Base-by-base conservation (phyloP, 2,113 vertebrate genomes). In the Heteronetta atricapilla region DNA sequence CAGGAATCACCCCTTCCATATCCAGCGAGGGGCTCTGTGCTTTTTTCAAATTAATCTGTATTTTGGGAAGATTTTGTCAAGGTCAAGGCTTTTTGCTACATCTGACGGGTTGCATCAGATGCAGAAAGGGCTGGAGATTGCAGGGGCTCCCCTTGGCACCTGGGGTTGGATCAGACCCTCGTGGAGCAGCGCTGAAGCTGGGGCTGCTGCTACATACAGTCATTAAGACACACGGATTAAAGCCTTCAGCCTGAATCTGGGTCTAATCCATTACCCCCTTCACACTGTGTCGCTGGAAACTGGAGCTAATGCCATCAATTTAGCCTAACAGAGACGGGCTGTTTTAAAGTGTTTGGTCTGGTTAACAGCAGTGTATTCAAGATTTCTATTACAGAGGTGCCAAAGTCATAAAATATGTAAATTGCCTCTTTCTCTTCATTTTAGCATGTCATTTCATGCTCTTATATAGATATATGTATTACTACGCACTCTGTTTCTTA, bases 401-500 rank as follows among this genome's bases (percentile, higher is more conserved):
- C 90, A 91, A 82, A 91, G 60, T 67, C 53, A 88, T 90, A 90
- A 89, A 94, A 82, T 26, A 77, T 5, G 2, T n/a, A 89, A 90
- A 96, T 95, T 93, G 88, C 92, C 60, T 93, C 94, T 86, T 89
- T 85, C 78, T 89, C 75, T 56, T 94, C 85, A 36, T 91, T 96
- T 96, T 87, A 93, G 56, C 87, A 58, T 84, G 95, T 81, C 87
- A 85, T 94, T 88, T 90, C 93, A 82, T 83, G 95, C 87, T 94
- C 96, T 93, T 91, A 94, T 93, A 87, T 34, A 81, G 90, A 88
- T 72, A 88, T 17, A 85, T 84, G 86, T 95, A 96, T 95, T 94
- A 95, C 92, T 93, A 94, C 55, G 72, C 88, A 56, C 80, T 78
- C 77, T 88, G 68, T 86, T 91, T 81, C 84, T 94, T 89, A 86